These are phyloP conservation scores for Oreochromis tanganicae DNA, from an alignment of 2,113 vertebrate genomes.

Conservation along the genomic window DNA sequence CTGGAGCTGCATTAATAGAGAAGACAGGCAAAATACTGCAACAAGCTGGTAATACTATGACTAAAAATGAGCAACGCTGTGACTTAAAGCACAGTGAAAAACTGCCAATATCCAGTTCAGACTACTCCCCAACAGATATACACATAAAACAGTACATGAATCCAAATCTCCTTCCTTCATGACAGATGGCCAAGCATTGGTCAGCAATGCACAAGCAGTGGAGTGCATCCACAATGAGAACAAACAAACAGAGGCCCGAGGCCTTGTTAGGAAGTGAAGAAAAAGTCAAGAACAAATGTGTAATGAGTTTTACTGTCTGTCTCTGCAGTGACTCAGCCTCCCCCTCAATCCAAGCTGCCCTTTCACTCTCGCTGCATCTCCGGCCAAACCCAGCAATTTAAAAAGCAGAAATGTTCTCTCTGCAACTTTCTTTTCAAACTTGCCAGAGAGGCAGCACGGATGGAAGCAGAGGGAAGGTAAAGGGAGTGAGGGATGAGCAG, in stretches of 20 bases:
- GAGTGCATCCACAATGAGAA: background rate
- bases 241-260: background rate
- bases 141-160: background rate
- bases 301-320: background rate
- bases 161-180: background rate
- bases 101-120: background rate
- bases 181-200: background rate
- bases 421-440: background rate
- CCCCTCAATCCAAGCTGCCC: constrained; percentile 7
- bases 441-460: background rate
- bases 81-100: background rate
- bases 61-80: background rate
- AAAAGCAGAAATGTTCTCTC: background rate
- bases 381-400: background rate
- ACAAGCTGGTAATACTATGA: background rate
- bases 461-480: background rate
- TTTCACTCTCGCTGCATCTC: constrained; percentile 9
- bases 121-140: background rate
- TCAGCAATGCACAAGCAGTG: background rate
- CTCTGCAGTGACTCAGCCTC: constrained; percentile 3
- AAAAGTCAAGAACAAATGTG: background rate
- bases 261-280: background rate
- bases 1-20: background rate
- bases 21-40: background rate
- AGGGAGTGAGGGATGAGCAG: background rate